These are phyloP conservation scores for Rhyacichthys aspro DNA, from an alignment of 2,797 vertebrate genomes.

Conservation along the genomic window DNA sequence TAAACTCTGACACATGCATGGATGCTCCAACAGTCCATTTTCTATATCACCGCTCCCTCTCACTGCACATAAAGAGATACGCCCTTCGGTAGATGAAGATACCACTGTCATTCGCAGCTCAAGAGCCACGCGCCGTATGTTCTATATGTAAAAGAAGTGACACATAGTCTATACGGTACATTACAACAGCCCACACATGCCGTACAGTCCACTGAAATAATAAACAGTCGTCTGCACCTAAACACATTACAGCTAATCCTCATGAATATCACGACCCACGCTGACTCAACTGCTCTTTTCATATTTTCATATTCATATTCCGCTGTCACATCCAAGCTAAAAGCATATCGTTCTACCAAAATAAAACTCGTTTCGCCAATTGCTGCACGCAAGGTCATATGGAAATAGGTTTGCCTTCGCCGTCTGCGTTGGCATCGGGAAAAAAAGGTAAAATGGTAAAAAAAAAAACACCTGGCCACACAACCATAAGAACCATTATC, in stretches of 20 bases:
- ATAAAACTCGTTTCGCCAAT: constrained; percentile 52
- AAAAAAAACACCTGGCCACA: constrained; percentile 45
- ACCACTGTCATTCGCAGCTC: constrained; percentile 2
- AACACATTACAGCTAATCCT: constrained; percentile 68
- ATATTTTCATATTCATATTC: constrained; percentile 69
- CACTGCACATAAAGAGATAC: constrained; percentile 7
- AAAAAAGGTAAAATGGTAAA: constrained; percentile 46
- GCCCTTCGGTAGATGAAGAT: background rate
- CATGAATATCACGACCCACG: constrained; percentile 56
- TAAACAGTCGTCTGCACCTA: constrained; percentile 50
- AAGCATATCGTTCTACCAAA: constrained; percentile 65
- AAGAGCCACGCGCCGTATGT: constrained; percentile 14
- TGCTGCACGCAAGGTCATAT: constrained; percentile 69
- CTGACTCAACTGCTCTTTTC: constrained; percentile 58
- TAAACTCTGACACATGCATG: constrained; percentile 19
- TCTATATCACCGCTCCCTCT: background rate
- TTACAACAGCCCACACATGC: constrained; percentile 28
- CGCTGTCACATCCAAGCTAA: constrained; percentile 70
- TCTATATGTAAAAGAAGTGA: constrained; percentile 43
- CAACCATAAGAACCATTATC: background rate
- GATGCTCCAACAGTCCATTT: constrained; percentile 5
- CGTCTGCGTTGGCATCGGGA: constrained; percentile 34
- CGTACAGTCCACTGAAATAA: constrained; percentile 38
- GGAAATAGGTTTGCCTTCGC: constrained; percentile 62
- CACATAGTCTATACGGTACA: constrained; percentile 11